phyloP scores from a whole-genome alignment of 2,888 invertebrate genomes.

The Protula sp. region DNA sequence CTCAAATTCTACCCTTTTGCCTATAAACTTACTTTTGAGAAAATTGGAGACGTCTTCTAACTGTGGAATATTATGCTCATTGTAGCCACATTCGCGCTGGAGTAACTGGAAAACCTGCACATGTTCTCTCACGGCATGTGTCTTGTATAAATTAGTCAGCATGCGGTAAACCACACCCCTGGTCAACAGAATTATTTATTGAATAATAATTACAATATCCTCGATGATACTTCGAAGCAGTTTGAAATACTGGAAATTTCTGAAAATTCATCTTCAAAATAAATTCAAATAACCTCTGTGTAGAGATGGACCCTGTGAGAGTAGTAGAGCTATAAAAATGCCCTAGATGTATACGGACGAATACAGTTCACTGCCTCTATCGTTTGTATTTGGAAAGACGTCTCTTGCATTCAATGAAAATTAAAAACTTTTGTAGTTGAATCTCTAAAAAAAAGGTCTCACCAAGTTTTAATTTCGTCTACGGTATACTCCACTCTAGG shows the following conservation, averaged over 20 bases:
- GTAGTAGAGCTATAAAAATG: too few relatives aligned
- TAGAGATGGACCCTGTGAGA: too few relatives aligned
- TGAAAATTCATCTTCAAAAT: not conserved
- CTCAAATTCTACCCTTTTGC: too few relatives aligned
- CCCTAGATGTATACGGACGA: too few relatives aligned
- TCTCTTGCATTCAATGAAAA: too few relatives aligned
- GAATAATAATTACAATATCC: not conserved
- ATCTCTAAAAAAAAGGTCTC: too few relatives aligned
- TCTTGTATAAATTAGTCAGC: constrained; percentile 80
- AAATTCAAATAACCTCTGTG: too few relatives aligned
- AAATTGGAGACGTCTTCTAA: constrained; percentile 65
- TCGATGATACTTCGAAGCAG: not conserved
- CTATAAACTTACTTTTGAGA: constrained; percentile 32
- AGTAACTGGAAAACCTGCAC: constrained; percentile 92
- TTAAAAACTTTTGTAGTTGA: too few relatives aligned
- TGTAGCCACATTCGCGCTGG: constrained; percentile 63
- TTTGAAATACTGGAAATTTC: not conserved
- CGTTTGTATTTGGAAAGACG: too few relatives aligned
- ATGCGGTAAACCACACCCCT: constrained; percentile 80
- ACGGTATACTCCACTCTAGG: constrained; percentile 85
- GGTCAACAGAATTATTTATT: constrained; percentile 1
- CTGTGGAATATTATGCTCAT: constrained; percentile 88
- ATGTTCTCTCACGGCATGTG: constrained; percentile 93
- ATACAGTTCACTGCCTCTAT: too few relatives aligned
- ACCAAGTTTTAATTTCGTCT: constrained; percentile 68